Conservation (phyloP, 2,888 invertebrate species). For the Drosophila meridiana region DNA sequence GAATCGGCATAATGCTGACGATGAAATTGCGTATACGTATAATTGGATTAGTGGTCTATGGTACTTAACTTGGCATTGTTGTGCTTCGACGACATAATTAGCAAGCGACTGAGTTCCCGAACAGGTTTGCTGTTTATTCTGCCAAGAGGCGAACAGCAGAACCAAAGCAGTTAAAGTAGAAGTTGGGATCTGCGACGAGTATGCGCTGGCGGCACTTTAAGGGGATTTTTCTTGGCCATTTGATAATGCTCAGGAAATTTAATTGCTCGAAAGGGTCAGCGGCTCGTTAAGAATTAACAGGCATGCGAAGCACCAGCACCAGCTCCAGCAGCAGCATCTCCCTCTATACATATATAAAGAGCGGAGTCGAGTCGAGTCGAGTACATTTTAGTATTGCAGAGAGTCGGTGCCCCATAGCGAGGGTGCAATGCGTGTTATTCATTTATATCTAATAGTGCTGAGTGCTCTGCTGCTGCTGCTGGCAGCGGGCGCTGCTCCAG, state of each 20-base stretch:
- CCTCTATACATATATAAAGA: slow-evolving; percentile 56
- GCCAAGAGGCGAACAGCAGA: neutral
- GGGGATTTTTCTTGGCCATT: slow-evolving; percentile 69
- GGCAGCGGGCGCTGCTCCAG: slow-evolving; percentile 25
- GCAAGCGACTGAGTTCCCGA: slow-evolving; percentile 31
- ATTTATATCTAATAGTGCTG: slow-evolving; percentile 70
- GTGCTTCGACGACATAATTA: slow-evolving; percentile 62
- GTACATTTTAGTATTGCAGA: slow-evolving; percentile 6
- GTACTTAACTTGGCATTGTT: slow-evolving; percentile 29
- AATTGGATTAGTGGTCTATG: slow-evolving; percentile 70
- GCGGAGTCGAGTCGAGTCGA: slow-evolving; percentile 19
- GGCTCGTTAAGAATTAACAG: slow-evolving; percentile 67
- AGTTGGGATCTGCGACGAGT: slow-evolving; percentile 6
- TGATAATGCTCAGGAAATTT: slow-evolving; percentile 76
- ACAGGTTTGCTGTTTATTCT: slow-evolving; percentile 56
- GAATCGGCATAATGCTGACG: slow-evolving; percentile 61
- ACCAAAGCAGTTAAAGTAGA: slow-evolving; percentile 5
- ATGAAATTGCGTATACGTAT: slow-evolving; percentile 66
- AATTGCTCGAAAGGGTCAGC: slow-evolving; percentile 72
- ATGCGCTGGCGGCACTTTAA: slow-evolving; percentile 38
- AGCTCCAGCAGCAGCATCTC: neutral
- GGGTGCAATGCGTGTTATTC: slow-evolving; percentile 57
- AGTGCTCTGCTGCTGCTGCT: slow-evolving; percentile 60
- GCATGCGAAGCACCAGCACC: slow-evolving; percentile 13
- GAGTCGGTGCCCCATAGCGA: slow-evolving; percentile 29